These are phyloP conservation scores for Trissolcus japonicus DNA, from an alignment of 2,888 invertebrate species.

Conservation along the genomic window DNA sequence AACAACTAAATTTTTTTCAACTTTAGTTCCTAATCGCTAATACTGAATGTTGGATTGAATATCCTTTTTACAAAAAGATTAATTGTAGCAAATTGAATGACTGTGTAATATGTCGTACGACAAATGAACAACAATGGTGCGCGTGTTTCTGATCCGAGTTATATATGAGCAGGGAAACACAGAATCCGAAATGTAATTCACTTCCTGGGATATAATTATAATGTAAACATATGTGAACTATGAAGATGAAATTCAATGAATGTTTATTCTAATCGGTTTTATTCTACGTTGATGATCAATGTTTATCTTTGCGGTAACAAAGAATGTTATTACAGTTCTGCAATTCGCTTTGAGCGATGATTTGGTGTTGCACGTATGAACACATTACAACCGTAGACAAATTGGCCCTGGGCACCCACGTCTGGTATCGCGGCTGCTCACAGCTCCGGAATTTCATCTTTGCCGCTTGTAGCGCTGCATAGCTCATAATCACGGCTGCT, in stretches of 20 bases:
- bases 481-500: constrained; percentile 57
- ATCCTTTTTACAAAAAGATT: too few species aligned
- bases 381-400: constrained; percentile 55
- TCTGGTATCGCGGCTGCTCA: constrained; percentile 44
- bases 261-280: constrained; percentile 37
- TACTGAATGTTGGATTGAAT: too few species aligned
- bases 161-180: too few species aligned
- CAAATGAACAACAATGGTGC: too few species aligned
- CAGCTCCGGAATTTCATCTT: constrained; percentile 57
- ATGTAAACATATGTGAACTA: constrained; percentile 17
- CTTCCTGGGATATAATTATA: constrained; percentile 4
- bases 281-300: constrained; percentile 46
- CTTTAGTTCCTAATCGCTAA: too few species aligned
- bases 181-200: not conserved
- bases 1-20: too few species aligned
- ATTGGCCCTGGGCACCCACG: constrained; percentile 59
- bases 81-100: too few species aligned
- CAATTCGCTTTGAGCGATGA: constrained; percentile 57
- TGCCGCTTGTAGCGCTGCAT: constrained; percentile 54
- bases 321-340: constrained; percentile 56
- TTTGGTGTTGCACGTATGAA: constrained; percentile 49
- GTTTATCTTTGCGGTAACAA: constrained; percentile 50
- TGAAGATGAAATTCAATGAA: constrained; percentile 35
- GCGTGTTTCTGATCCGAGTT: not conserved
- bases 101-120: too few species aligned